These are phyloP conservation scores for Caenorhabditis sp. DNA, from an alignment of 2,888 invertebrate genomes.

Conservation along the genomic window DNA sequence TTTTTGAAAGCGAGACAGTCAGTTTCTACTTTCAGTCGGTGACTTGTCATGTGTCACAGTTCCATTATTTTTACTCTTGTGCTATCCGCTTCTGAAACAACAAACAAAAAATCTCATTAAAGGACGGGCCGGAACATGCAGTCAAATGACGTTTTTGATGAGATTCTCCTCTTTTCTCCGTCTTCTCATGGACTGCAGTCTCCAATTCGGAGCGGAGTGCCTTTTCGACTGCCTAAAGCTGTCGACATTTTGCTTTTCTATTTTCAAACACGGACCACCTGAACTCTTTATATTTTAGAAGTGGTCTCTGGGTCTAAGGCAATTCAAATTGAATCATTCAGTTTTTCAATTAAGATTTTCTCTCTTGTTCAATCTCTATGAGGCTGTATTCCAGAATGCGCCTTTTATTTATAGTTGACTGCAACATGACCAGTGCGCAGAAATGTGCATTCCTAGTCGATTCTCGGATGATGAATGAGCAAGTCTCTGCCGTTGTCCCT, in stretches of 20 bases:
- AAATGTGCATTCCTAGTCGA: constrained; percentile 41
- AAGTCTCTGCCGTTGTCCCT: constrained; percentile 8
- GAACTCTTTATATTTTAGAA: background rate
- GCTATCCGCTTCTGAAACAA: background rate
- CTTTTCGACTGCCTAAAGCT: background rate
- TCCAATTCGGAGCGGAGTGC: constrained; percentile 14
- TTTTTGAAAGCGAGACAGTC: background rate
- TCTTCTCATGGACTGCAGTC: background rate
- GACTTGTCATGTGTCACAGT: background rate
- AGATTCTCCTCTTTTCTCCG: constrained; percentile 8
- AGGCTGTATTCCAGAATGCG: too few species aligned
- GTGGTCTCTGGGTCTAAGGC: too few species aligned
- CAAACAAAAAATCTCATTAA: constrained; percentile 18
- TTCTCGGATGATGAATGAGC: constrained; percentile 52
- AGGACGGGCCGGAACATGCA: constrained; percentile 15
- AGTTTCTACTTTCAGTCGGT: background rate
- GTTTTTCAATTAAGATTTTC: too few species aligned
- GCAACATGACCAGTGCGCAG: background rate
- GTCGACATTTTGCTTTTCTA: background rate
- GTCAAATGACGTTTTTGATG: constrained; percentile 39
- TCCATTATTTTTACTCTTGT: background rate
- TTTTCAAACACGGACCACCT: background rate
- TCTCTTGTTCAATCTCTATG: too few species aligned
- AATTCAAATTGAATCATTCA: too few species aligned
- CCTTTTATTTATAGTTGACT: too few species aligned